Conservation (phyloP, 2,113 vertebrate genomes). For the Ameiurus melas region DNA sequence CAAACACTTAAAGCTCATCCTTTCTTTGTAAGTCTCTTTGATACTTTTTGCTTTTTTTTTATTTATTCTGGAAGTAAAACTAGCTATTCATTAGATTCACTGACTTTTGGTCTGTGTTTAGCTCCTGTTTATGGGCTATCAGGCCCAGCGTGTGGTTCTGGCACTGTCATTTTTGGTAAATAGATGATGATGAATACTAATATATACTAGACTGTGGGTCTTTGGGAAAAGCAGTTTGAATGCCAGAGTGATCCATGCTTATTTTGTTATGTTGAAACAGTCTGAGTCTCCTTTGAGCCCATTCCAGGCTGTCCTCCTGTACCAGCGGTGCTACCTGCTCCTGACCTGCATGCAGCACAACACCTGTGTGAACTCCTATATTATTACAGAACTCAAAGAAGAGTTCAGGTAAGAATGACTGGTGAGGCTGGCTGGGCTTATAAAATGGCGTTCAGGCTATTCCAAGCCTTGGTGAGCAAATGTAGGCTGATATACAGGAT, state of each 20-base stretch:
- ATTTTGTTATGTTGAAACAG: background rate
- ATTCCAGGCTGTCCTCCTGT: slow-evolving; percentile 69
- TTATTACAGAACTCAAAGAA: slow-evolving; percentile 67
- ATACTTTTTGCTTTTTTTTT: background rate
- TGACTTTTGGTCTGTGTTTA: slow-evolving; percentile 39
- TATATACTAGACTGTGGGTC: no score
- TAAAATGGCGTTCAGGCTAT: background rate
- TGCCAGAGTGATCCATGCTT: background rate
- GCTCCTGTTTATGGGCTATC: slow-evolving; percentile 68
- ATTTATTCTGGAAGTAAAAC: background rate
- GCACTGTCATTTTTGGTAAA: slow-evolving; percentile 59
- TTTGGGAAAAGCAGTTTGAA: background rate
- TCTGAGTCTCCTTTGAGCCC: slow-evolving; percentile 61
- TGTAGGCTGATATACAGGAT: background rate
- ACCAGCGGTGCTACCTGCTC: slow-evolving; percentile 77
- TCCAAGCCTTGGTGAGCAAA: background rate
- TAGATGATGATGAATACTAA: background rate
- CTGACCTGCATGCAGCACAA: slow-evolving; percentile 73
- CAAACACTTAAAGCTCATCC: slow-evolving; percentile 66
- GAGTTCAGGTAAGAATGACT: slow-evolving; percentile 76
- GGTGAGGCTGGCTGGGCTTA: background rate
- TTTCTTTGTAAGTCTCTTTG: slow-evolving; percentile 61
- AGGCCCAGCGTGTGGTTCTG: slow-evolving; percentile 69
- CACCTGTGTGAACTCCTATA: slow-evolving; percentile 64
- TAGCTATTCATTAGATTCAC: background rate